Conservation (phyloP, 2,113 vertebrate species). For the Albula goreensis region DNA sequence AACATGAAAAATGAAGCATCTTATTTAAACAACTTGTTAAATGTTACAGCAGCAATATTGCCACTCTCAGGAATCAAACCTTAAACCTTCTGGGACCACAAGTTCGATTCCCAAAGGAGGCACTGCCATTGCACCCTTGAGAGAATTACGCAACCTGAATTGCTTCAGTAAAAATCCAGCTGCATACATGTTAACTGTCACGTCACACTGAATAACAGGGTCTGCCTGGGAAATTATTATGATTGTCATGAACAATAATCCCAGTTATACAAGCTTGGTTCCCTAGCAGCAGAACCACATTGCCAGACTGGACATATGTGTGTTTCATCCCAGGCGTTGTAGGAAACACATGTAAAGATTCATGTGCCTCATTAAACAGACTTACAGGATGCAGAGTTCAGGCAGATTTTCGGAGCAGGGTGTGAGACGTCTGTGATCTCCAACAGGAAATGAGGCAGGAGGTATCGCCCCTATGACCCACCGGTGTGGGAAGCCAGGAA, state of each 20-base stretch:
- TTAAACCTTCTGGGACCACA: not conserved
- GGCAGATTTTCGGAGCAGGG: slow-evolving; percentile 41
- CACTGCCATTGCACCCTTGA: not conserved
- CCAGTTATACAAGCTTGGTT: not conserved
- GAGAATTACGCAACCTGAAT: not conserved
- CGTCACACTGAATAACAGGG: not conserved
- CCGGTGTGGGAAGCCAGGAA: slow-evolving; percentile 46
- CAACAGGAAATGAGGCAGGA: slow-evolving; percentile 50
- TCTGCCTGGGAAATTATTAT: not conserved
- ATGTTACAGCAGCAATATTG: not conserved
- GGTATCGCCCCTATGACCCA: slow-evolving; percentile 50
- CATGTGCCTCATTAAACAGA: slow-evolving; percentile 51
- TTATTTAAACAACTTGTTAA: not conserved
- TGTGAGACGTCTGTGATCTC: slow-evolving; percentile 49
- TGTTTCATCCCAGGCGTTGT: too few species aligned
- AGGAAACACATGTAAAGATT: slow-evolving; percentile 39
- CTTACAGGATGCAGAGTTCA: slow-evolving; percentile 42
- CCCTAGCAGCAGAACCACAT: too few species aligned
- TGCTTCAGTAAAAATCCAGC: not conserved
- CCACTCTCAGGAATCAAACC: not conserved
- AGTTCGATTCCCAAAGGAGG: not conserved
- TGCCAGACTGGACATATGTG: not conserved
- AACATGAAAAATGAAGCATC: not conserved
- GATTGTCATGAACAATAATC: not conserved
- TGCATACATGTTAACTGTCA: not conserved